phyloP scores from a whole-genome alignment of 2,113 vertebrate species.

The Rhinichthys klamathensis region DNA sequence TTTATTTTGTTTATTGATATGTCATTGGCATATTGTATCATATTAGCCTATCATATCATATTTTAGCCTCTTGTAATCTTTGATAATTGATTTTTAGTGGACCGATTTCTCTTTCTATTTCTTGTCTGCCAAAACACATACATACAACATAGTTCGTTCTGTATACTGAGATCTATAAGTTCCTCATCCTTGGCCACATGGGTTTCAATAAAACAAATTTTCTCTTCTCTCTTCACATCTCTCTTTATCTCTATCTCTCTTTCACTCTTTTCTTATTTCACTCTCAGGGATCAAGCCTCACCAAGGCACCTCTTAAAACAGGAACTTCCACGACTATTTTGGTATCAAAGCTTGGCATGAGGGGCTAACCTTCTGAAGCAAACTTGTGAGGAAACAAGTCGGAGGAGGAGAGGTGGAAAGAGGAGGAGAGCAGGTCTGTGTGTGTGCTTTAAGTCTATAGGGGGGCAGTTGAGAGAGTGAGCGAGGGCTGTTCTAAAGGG shows the following conservation, averaged over 20 bases:
- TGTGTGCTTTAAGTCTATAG: conserved; percentile 50
- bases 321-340: conserved; percentile 80
- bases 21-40: not conserved
- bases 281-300: conserved; percentile 64
- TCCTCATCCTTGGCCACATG: conserved; percentile 1
- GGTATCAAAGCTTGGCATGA: conserved; percentile 78
- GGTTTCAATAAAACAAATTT: conserved; percentile 26
- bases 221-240: conserved; percentile 42
- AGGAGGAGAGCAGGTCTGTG: conserved; percentile 41
- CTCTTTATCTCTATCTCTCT: conserved; percentile 58
- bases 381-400: conserved; percentile 75
- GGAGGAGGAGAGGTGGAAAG: conserved; percentile 54
- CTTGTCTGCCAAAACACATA: conserved; percentile 50
- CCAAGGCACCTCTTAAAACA: conserved; percentile 76
- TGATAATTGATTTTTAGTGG: not conserved
- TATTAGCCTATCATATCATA: too few relatives aligned
- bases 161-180: conserved; percentile 54
- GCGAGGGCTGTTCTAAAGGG: conserved; percentile 48
- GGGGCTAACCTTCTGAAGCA: conserved; percentile 80
- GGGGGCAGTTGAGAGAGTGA: conserved; percentile 54
- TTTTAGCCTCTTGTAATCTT: not conserved
- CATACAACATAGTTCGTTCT: conserved; percentile 55
- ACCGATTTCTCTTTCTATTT: not conserved
- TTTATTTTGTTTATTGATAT: not conserved
- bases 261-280: conserved; percentile 25